Conservation (phyloP, 2,113 vertebrate species). For the Myrmophylax atrothorax region DNA sequence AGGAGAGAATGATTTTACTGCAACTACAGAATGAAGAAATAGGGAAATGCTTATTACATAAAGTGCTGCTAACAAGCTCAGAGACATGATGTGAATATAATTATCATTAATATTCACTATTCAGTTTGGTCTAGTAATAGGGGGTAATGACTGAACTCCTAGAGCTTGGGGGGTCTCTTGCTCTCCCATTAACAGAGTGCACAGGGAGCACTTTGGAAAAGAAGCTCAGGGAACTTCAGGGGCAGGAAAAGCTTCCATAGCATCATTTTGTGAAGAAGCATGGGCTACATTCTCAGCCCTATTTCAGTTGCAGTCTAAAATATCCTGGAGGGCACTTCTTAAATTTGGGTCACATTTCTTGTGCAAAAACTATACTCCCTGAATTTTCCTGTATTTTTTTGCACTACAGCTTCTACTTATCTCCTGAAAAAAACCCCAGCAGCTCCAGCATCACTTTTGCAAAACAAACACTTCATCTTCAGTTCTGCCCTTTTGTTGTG, state of each 20-base stretch:
- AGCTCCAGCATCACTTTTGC: neutral
- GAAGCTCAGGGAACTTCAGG: neutral
- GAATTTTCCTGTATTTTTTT: neutral
- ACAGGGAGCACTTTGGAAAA: neutral
- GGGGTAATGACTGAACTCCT: neutral
- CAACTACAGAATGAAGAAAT: neutral
- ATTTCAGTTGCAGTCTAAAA: neutral
- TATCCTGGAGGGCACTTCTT: neutral
- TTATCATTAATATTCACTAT: neutral
- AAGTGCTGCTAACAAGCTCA: neutral
- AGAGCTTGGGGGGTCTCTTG: rapidly evolving
- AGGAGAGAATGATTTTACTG: neutral
- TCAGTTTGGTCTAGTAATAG: neutral
- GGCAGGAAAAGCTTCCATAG: neutral
- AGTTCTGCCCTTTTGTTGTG: neutral
- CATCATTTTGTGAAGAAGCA: neutral
- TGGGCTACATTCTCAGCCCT: neutral
- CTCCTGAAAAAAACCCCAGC: neutral
- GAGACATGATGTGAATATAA: neutral
- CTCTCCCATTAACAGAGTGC: neutral
- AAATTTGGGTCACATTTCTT: neutral
- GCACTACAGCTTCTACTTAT: neutral
- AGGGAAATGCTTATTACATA: neutral
- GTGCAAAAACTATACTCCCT: neutral
- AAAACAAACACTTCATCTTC: neutral